phyloP scores from a whole-genome alignment of 2,888 invertebrate species.

The Lasioglossum calceatum region DNA sequence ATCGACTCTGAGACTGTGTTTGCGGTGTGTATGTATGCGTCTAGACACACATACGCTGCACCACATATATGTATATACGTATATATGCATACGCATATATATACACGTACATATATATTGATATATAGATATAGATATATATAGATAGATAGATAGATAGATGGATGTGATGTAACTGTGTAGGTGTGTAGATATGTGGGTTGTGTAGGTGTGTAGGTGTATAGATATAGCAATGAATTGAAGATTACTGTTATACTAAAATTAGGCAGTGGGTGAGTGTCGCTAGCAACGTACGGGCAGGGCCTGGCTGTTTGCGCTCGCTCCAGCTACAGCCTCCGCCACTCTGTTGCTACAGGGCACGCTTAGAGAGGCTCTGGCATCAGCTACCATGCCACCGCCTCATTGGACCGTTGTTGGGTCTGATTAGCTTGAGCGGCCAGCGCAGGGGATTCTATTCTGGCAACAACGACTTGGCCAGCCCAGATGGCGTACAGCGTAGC shows the following conservation, averaged over 20 bases:
- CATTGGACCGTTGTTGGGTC: slow-evolving; percentile 80
- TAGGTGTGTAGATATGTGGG: slow-evolving; percentile 9
- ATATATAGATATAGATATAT: slow-evolving; percentile 13
- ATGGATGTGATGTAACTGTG: background rate
- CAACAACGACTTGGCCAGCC: slow-evolving; percentile 81
- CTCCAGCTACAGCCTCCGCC: slow-evolving; percentile 83
- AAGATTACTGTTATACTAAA: slow-evolving; percentile 77
- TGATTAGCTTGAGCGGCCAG: slow-evolving; percentile 81
- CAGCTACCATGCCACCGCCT: slow-evolving; percentile 81
- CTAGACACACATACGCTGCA: background rate
- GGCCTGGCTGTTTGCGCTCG: slow-evolving; percentile 83
- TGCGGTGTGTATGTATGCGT: background rate
- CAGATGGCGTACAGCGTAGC: slow-evolving; percentile 79
- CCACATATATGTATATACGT: background rate
- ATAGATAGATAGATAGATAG: slow-evolving; percentile 29
- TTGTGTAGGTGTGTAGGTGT: background rate
- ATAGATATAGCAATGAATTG: slow-evolving; percentile 70
- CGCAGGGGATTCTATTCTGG: slow-evolving; percentile 81
- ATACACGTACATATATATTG: slow-evolving; percentile 26
- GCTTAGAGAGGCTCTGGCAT: slow-evolving; percentile 79
- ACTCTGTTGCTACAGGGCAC: slow-evolving; percentile 81
- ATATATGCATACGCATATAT: background rate
- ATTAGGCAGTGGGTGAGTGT: slow-evolving; percentile 82
- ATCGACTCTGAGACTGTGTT: slow-evolving; percentile 13
- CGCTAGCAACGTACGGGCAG: slow-evolving; percentile 84